A percentile compares a stretch with the other conserved stretches of the same genome.
Evolutionary conservation across 1,140 invertebrate genomes (phyloP).

Genomic region (Drosophila erecta): DNA sequence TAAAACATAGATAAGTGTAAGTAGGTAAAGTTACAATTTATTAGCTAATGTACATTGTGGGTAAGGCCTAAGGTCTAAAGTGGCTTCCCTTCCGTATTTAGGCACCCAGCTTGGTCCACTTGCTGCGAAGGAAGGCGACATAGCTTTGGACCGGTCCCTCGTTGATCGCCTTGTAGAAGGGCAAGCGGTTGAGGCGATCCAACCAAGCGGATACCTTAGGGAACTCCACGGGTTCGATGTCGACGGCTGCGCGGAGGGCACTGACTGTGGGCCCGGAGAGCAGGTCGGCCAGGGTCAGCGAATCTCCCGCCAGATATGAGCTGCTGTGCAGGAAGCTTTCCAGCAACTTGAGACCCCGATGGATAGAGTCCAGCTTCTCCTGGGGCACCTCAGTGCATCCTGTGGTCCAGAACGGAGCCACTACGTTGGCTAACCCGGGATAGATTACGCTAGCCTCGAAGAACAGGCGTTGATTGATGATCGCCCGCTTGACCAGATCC

Average conservation of each 20-base stretch:
- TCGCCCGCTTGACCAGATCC: slow-evolving; percentile 85
- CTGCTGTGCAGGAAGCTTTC: slow-evolving; percentile 84
- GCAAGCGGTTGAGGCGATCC: slow-evolving; percentile 32
- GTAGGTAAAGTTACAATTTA: not conserved
- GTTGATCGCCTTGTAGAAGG: slow-evolving; percentile 74
- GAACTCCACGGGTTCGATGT: slow-evolving; percentile 49
- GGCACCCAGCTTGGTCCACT: slow-evolving; percentile 39
- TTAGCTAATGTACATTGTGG: not conserved
- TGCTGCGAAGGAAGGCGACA: slow-evolving; percentile 21
- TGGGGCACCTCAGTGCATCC: slow-evolving; percentile 41
- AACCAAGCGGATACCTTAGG: slow-evolving; percentile 65
- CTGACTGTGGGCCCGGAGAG: slow-evolving; percentile 84
- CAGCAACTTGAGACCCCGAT: slow-evolving; percentile 84
- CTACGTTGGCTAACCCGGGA: slow-evolving; percentile 79
- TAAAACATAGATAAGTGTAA: too few relatives aligned
- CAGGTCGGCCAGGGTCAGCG: slow-evolving; percentile 88
- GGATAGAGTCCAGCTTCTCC: slow-evolving; percentile 63
- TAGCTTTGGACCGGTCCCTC: slow-evolving; percentile 53
- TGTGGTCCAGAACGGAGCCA: slow-evolving; percentile 37
- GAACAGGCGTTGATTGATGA: slow-evolving; percentile 86
- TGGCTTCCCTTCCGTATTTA: too few relatives aligned
- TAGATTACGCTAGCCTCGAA: slow-evolving; percentile 87
- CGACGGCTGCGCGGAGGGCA: slow-evolving; percentile 48
- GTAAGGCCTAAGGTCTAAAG: too few relatives aligned
- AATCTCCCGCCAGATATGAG: slow-evolving; percentile 85